Evolutionary conservation across 2,888 invertebrate genomes (phyloP), one percentile per base, ranked within the genome.

Genomic region (Neocrepidodera transversa): DNA sequence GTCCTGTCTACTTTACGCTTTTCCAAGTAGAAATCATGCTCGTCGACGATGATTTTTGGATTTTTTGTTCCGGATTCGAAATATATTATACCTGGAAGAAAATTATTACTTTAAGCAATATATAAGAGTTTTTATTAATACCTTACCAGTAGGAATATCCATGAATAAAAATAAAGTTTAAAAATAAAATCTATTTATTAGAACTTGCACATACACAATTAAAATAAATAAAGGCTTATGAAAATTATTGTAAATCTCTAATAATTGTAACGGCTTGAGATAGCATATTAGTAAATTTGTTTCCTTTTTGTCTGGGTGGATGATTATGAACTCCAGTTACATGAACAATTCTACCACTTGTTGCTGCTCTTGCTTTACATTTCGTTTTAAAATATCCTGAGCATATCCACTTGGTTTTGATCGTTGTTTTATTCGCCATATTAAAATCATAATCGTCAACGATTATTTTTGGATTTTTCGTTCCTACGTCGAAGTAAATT

Each of bases 391-490:
- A 68, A 63, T 74, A 74, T 8, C 62, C 64, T 1, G 71, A 64
- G 51, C 74, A 74, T 4, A 67, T 64, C 74, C 74, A 74, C 28
- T 58, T 62, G 2, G 74, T 74, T 64, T 70, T 72, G 0, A 59
- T 48, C 2, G 59, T 64, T 3, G 63, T 64, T 62, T 74, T 74
- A 38, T 65, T 68, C 7, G 69, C 71, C 63, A 73, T 67, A 30
- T 69, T 69, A 48, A 71, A 74, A 56, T 73, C 73, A 49, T 68
- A 63, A 53, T 65, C 59, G 49, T 74, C 69, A 3, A 74, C 69
- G 10, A 74, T 67, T 14, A 72, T 68, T 65, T 71, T 72, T 8
- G 71, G 72, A 49, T 72, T 67, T 53, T 71, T 71, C 1, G 60
- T 68, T n/a, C 72, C 72, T 17, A 68, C 67, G 48, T 68, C 65